Evolutionary conservation across 1,140 invertebrate species (phyloP), one percentile per base, ranked within the genome.

Genomic region (Drosophila subobscura): DNA sequence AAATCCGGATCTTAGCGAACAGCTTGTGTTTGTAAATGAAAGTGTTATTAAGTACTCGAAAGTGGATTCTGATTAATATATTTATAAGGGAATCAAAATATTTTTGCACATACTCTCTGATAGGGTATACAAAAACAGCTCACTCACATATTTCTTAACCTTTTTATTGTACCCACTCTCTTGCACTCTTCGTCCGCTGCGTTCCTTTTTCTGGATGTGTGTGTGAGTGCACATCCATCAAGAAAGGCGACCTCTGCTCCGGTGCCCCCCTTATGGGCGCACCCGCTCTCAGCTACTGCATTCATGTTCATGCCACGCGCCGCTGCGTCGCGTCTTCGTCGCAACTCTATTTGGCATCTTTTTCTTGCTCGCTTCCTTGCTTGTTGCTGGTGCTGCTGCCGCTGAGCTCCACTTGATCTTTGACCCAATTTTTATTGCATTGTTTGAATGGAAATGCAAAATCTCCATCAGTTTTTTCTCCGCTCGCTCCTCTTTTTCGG

Each of bases 381-480:
- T 59, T 55, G 22, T 49, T 59, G 40, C 49, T 57, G 25, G 8
- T 16, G 41, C 37, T 37, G 8, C 22, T 44, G 63, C 56, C 67
- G 61, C 77, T 70, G 83, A 83, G 83, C 80, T 89, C 80, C 80
- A 89, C 86, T 89, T 89, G 86, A 89, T 89, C 86, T 89, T 89
- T 89, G 86, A 89, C 86, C 86, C 78, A 89, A 89, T 89, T 89
- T 89, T 77, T 77, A 81, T 81, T 74, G 72, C 77, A 89, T 89
- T 89, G 79, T 89, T 85, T 79, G 68, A 54, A 61, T 72, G 71
- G 64, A 59, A 79, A 80, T 81, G 80, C 75, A 66, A 86, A 68
- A 67, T 40, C 42, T 56, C 7, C 63, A 49, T 47, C 65, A 67
- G 33, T 20, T 23, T 6, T n/a, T 20, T 20, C 16, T 22, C 29